phyloP scores from a whole-genome alignment of 2,888 invertebrate species.

The Platypus cylindrus region DNA sequence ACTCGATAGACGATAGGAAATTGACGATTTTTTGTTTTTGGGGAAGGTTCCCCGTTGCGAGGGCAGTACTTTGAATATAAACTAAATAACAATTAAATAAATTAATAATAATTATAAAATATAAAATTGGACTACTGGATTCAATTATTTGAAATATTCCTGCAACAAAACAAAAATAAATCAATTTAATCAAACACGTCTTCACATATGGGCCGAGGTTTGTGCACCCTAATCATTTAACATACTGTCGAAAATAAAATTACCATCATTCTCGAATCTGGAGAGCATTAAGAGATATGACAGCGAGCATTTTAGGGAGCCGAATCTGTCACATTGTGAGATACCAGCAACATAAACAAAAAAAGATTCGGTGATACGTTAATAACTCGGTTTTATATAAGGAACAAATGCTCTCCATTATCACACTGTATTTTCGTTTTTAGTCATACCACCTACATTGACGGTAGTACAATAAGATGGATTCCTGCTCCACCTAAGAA shows the following conservation, averaged over 20 bases:
- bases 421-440: no score
- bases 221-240: conserved; percentile 2
- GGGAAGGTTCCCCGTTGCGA: not conserved
- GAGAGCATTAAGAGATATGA: conserved; percentile 1
- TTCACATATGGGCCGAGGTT: conserved; percentile 5
- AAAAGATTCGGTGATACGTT: conserved; percentile 3
- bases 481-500: no score
- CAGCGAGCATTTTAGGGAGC: conserved; percentile 1
- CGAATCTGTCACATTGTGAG: conserved; percentile 1
- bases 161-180: not conserved
- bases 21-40: not conserved
- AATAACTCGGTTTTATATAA: no score
- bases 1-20: not conserved
- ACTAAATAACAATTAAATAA: not conserved
- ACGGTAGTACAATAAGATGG: no score
- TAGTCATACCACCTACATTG: no score
- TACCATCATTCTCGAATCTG: conserved; percentile 6
- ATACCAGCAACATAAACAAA: no score
- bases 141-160: not conserved
- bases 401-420: no score
- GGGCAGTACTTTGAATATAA: not conserved
- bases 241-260: conserved; percentile 3
- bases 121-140: not conserved
- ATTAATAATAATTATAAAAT: no score
- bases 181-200: conserved; percentile 1